phyloP scores from a whole-genome alignment of 23 tunicate species.

The Trididemnum nubilum region DNA sequence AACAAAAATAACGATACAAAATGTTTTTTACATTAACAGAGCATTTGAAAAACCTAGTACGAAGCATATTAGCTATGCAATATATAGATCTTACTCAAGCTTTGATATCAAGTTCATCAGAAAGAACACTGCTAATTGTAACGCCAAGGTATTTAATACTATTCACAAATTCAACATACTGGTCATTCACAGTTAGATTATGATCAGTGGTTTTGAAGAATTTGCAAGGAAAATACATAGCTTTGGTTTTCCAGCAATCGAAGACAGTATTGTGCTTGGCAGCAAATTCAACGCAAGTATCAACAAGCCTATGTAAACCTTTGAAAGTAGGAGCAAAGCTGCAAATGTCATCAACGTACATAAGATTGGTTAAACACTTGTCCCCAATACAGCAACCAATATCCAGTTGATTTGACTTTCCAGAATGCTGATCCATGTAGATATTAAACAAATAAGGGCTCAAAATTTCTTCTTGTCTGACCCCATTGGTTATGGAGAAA shows the following conservation, averaged over 20 bases:
- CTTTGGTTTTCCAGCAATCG: not conserved
- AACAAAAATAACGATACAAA: no score
- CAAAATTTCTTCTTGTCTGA: not conserved
- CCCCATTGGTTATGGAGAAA: not conserved
- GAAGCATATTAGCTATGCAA: no score
- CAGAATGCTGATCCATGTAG: not conserved
- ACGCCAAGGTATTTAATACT: no score
- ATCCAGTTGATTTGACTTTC: not conserved
- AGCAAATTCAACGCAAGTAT: not conserved
- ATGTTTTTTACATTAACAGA: no score
- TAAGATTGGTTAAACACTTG: no score
- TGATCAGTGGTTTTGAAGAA: no score
- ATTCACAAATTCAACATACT: no score
- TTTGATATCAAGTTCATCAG: no score
- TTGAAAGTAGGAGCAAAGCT: not conserved
- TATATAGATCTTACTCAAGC: no score
- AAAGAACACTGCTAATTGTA: no score
- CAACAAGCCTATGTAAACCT: not conserved
- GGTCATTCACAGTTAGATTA: no score
- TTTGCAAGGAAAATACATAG: not conserved
- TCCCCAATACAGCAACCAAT: not conserved
- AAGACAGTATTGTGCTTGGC: not conserved
- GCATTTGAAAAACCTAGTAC: no score
- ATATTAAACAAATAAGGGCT: not conserved
- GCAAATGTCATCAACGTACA: not conserved